phyloP scores from a whole-genome alignment of 2,888 invertebrate species.

The Dilophus febrilis region DNA sequence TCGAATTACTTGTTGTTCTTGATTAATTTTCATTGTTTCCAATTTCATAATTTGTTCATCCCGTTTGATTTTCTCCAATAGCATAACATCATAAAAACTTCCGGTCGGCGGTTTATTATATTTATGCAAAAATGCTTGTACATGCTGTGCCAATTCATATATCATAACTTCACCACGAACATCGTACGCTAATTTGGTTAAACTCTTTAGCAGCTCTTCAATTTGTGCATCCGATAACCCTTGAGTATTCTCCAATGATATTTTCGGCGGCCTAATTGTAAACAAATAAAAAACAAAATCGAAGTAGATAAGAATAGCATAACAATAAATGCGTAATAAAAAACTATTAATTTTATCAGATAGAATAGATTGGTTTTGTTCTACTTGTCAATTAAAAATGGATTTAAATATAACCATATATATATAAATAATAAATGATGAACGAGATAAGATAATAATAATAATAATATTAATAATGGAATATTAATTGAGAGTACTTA shows the following conservation, averaged over 20 bases:
- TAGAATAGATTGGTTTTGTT: not conserved
- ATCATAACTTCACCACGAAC: conserved; percentile 73
- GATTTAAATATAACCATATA: not conserved
- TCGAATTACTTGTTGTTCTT: conserved; percentile 50
- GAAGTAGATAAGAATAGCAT: not conserved
- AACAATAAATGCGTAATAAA: no score
- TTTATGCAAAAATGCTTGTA: conserved; percentile 58
- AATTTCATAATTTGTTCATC: conserved; percentile 44
- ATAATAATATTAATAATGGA: no score
- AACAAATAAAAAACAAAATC: not conserved
- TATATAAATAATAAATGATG: no score
- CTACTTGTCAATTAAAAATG: not conserved
- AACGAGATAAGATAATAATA: no score
- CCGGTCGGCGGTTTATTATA: conserved; percentile 65
- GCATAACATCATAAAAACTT: conserved; percentile 87
- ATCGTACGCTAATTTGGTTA: conserved; percentile 38
- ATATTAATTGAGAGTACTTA: no score
- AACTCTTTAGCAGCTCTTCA: conserved; percentile 38
- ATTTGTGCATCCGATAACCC: conserved; percentile 61
- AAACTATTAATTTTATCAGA: not conserved
- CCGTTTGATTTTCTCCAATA: conserved; percentile 48
- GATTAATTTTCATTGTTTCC: conserved; percentile 45
- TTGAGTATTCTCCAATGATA: conserved; percentile 54
- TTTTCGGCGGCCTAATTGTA: conserved; percentile 44
- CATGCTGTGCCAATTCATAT: conserved; percentile 60